These are phyloP conservation scores for Aurelia sp. DNA, from an alignment of 30 jellyfish, hydroid and myxozoan genomes.

Conservation along the genomic window DNA sequence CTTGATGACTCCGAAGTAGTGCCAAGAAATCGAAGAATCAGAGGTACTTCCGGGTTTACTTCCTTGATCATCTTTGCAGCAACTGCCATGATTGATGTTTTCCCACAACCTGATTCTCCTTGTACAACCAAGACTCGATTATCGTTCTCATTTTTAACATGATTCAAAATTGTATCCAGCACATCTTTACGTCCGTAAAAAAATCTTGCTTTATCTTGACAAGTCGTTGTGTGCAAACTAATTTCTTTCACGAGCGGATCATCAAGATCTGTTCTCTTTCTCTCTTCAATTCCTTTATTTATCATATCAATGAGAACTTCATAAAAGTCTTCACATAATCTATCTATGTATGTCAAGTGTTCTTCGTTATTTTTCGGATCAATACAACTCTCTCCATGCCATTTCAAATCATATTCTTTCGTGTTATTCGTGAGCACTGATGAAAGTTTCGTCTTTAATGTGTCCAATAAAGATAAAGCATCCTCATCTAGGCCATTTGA, in stretches of 20 bases:
- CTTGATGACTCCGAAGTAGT: slow-evolving; percentile 87
- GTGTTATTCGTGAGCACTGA: slow-evolving; percentile 46
- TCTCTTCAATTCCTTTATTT: slow-evolving; percentile 77
- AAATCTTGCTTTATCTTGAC: slow-evolving; percentile 65
- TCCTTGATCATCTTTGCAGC: slow-evolving; percentile 70
- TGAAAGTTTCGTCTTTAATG: slow-evolving; percentile 26
- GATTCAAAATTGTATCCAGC: slow-evolving; percentile 36
- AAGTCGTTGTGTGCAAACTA: slow-evolving; percentile 66
- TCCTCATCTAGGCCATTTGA: slow-evolving; percentile 70
- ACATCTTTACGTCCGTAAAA: slow-evolving; percentile 81
- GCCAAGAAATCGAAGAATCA: slow-evolving; percentile 78
- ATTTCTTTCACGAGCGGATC: slow-evolving; percentile 70
- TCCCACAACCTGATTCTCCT: slow-evolving; percentile 93
- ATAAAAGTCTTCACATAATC: slow-evolving; percentile 70
- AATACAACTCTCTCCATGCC: slow-evolving; percentile 80
- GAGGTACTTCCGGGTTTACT: slow-evolving; percentile 39
- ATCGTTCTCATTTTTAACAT: slow-evolving; percentile 30
- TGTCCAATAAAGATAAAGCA: slow-evolving; percentile 61
- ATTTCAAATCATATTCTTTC: slow-evolving; percentile 49
- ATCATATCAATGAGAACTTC: slow-evolving; percentile 67
- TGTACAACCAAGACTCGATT: slow-evolving; percentile 46
- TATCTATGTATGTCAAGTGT: slow-evolving; percentile 50
- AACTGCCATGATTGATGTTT: slow-evolving; percentile 82
- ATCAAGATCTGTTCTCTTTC: slow-evolving; percentile 45
- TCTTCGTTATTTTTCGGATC: slow-evolving; percentile 48